Evolutionary conservation across 1,140 invertebrate genomes (phyloP).

Genomic region (Mercenaria mercenaria): DNA sequence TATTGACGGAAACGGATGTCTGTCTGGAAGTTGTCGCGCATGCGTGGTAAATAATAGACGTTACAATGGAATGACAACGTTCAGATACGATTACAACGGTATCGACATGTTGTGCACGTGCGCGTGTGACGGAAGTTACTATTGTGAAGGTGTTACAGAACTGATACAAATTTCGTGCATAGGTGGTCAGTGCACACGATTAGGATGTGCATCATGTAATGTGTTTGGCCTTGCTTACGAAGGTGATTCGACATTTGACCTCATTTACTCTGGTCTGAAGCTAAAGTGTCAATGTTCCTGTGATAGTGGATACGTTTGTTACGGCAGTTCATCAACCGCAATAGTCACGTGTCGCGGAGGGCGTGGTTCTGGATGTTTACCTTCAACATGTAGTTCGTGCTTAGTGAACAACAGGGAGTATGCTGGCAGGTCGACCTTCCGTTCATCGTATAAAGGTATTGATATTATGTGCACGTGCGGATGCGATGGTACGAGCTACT

Average conservation of each 20-base stretch:
- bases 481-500: constrained; percentile 53
- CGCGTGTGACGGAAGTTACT: constrained; percentile 55
- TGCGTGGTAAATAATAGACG: constrained; percentile 22
- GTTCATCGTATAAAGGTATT: constrained; percentile 53
- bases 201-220: constrained; percentile 41
- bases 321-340: neutral
- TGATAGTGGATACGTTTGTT: constrained; percentile 44
- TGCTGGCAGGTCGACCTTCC: constrained; percentile 16
- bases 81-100: constrained; percentile 40
- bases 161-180: constrained; percentile 33
- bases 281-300: constrained; percentile 54
- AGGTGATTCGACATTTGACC: constrained; percentile 30
- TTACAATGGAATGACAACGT: constrained; percentile 6
- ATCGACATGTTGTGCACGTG: constrained; percentile 40
- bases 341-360: constrained; percentile 39
- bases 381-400: constrained; percentile 17
- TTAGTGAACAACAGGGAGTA: constrained; percentile 25
- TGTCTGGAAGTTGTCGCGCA: constrained; percentile 6
- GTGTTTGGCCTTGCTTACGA: constrained; percentile 33
- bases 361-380: constrained; percentile 44
- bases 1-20: constrained; percentile 50
- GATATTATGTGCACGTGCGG: constrained; percentile 60
- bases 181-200: constrained; percentile 5
- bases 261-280: constrained; percentile 37
- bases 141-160: constrained; percentile 48